Evolutionary conservation across 2,113 vertebrate species (phyloP), one percentile per base, ranked within the genome.

Genomic region (Garra rufa): DNA sequence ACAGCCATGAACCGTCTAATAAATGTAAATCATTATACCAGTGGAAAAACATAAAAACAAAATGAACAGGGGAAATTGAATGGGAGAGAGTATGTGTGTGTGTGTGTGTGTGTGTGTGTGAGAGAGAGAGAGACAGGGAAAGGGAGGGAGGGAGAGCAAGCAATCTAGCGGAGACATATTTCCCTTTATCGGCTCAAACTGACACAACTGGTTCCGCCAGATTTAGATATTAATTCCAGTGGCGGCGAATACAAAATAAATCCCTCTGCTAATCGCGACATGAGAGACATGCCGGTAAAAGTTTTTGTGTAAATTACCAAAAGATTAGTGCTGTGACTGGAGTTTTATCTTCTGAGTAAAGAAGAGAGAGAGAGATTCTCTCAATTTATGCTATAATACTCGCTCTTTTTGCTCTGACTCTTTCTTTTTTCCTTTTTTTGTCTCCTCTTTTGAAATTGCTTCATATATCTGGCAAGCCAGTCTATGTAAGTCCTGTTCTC

Each of bases 181-280:
- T 81, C 85, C 85, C 89, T 90, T 94, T 93, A 94, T 94, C 92
- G 91, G 91, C 92, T 85, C 65, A 13, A 88, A 91, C 84, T 91
- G 93, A 92, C 92, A 94, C 90, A 90, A 92, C 84, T 89, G 89
- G 89, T 89, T 84, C 86, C 70, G 86, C 76, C 88, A 88, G 90
- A 91, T 93, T 94, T 91, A 91, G 91, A 93, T 94, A 93, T 93
- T 92, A 92, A 95, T 94, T 94, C 92, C 91, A 87, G 89, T 92
- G 84, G 85, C 86, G 90, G 90, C 87, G 93, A 95, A 92, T 93
- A 91, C 90, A 82, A 80, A 94, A 91, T 93, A 94, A 93, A 93
- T 94, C 93, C 93, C 87, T 91, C 84, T 84, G 90, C 91, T 94
- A 94, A 94, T 94, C 92, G 55, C 84, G 81, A 88, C 78, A 88